These are phyloP conservation scores for Microctonus aethiopoides DNA, from an alignment of 2,888 invertebrate species.

Conservation along the genomic window DNA sequence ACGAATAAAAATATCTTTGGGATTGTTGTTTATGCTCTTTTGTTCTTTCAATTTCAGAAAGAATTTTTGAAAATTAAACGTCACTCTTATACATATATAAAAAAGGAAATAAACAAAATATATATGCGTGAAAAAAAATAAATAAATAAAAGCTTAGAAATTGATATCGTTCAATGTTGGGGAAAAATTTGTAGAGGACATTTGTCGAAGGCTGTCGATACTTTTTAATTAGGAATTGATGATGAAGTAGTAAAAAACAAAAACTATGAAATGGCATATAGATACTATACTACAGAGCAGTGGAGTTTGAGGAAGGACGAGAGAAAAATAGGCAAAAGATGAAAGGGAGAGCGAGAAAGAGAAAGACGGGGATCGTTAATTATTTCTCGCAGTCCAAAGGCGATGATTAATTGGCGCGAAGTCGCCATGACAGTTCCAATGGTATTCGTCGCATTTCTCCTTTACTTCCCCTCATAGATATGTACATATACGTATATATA, in stretches of 20 bases:
- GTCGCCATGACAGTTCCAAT: conserved; percentile 53
- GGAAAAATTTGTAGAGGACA: conserved; percentile 19
- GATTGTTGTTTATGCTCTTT: background rate
- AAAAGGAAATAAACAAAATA: background rate
- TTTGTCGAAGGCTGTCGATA: conserved; percentile 29
- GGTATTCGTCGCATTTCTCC: conserved; percentile 42
- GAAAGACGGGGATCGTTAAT: conserved; percentile 37
- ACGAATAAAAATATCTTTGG: conserved; percentile 5
- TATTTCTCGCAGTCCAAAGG: conserved; percentile 47
- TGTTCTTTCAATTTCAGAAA: background rate
- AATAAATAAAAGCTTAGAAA: background rate
- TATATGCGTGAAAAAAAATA: background rate
- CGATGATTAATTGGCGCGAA: conserved; percentile 56
- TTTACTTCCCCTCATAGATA: conserved; percentile 20
- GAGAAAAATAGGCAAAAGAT: conserved; percentile 21
- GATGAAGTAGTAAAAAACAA: conserved; percentile 15
- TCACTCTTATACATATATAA: background rate
- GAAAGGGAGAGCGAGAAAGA: conserved; percentile 13
- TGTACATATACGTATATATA: background rate
- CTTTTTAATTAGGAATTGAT: conserved; percentile 33
- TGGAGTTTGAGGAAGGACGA: conserved; percentile 26
- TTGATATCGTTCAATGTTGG: background rate
- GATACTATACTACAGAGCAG: background rate
- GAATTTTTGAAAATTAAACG: background rate
- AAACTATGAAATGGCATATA: conserved; percentile 25